These are phyloP conservation scores for Microtus oregoni DNA, from an alignment of 2,113 vertebrate species.

Conservation along the genomic window DNA sequence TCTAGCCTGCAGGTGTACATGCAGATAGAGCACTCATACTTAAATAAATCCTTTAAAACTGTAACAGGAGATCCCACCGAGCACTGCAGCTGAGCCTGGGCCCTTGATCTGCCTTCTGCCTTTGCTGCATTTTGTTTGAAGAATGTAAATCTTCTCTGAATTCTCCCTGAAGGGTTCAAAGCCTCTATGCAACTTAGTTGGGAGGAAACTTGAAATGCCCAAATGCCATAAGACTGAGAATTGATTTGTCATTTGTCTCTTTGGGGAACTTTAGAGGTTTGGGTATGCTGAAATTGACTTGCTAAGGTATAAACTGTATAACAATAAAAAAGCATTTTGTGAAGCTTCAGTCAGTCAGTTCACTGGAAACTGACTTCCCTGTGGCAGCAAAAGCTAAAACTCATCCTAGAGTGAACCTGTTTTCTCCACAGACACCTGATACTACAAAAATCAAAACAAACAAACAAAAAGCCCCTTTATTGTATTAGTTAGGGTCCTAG, in stretches of 20 bases:
- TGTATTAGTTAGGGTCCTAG: neutral
- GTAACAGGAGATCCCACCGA: too few species aligned
- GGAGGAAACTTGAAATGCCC: neutral
- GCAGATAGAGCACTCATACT: too few species aligned
- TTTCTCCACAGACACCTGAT: neutral
- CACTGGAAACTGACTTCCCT: too few species aligned
- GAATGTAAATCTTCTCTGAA: neutral
- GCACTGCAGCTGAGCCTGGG: neutral
- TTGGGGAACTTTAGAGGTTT: neutral
- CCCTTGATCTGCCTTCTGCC: neutral
- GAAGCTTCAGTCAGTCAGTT: too few species aligned
- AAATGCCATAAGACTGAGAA: neutral
- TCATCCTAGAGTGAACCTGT: neutral
- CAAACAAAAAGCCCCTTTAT: neutral
- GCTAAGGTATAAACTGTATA: neutral
- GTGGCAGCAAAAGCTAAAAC: too few species aligned
- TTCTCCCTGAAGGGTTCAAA: neutral
- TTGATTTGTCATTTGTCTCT: neutral
- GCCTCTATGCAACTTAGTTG: neutral
- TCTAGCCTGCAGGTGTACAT: too few species aligned
- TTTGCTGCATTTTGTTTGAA: neutral
- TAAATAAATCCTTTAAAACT: too few species aligned
- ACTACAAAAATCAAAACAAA: neutral
- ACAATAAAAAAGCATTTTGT: too few species aligned
- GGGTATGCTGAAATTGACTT: neutral